Conservation (phyloP, 2,888 invertebrate species). For the Macrophya annulata region DNA sequence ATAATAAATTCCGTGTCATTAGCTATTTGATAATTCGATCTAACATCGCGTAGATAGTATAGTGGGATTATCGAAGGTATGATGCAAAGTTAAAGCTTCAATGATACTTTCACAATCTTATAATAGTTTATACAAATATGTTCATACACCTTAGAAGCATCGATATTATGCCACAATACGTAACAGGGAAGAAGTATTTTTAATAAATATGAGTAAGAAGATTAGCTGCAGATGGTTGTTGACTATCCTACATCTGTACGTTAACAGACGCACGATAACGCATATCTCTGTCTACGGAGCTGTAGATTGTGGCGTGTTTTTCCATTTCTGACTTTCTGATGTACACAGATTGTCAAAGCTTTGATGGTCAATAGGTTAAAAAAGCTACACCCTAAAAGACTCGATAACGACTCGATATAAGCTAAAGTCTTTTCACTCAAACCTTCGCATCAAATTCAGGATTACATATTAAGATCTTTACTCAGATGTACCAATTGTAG, state of each 20-base stretch:
- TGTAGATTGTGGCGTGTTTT: neutral
- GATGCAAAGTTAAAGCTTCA: constrained; percentile 7
- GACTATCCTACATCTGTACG: neutral
- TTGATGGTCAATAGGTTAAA: constrained; percentile 16
- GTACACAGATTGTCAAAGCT: neutral
- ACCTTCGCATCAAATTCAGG: neutral
- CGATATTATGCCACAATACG: constrained; percentile 8
- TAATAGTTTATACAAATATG: neutral
- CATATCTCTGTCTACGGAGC: neutral
- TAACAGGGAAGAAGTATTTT: neutral
- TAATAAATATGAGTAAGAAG: neutral
- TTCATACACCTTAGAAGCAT: neutral
- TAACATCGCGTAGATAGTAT: neutral
- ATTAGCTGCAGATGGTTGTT: neutral
- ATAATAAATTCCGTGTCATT: neutral
- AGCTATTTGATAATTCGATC: neutral
- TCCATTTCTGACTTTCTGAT: neutral
- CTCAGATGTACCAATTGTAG: neutral
- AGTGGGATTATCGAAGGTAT: neutral
- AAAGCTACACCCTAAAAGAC: neutral
- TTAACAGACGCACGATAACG: constrained; percentile 7
- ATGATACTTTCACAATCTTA: neutral
- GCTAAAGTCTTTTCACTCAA: neutral
- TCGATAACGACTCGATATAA: neutral
- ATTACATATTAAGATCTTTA: neutral